Evolutionary conservation across 2,888 invertebrate genomes (phyloP).

Genomic region (Drosophila robusta): DNA sequence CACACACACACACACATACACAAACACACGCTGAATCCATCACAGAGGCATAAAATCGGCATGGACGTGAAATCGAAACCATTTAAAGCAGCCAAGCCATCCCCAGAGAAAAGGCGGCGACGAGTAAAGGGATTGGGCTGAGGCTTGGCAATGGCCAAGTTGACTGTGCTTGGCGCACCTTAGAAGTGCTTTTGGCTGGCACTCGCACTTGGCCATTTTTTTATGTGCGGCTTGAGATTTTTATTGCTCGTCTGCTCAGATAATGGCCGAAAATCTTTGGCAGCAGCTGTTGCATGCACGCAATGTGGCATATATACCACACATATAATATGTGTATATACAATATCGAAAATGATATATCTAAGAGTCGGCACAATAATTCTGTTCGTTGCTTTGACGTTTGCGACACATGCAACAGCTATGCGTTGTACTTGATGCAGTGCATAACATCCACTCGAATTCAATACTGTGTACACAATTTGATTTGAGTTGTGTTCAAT

Average conservation of each 20-base stretch:
- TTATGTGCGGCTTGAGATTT: slow-evolving; percentile 58
- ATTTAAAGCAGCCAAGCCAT: slow-evolving; percentile 58
- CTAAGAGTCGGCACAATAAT: not conserved
- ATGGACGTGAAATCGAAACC: slow-evolving; percentile 66
- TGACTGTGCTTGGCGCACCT: slow-evolving; percentile 36
- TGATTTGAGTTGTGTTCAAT: slow-evolving; percentile 27
- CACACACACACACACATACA: slow-evolving; percentile 17
- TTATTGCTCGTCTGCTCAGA: slow-evolving; percentile 42
- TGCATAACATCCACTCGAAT: slow-evolving; percentile 43
- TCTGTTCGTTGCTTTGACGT: slow-evolving; percentile 1
- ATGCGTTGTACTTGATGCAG: slow-evolving; percentile 23
- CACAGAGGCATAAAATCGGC: slow-evolving; percentile 60
- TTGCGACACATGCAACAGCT: slow-evolving; percentile 39
- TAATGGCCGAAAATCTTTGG: slow-evolving; percentile 42
- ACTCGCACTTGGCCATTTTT: slow-evolving; percentile 29
- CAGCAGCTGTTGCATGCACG: slow-evolving; percentile 49
- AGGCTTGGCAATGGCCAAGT: slow-evolving; percentile 7
- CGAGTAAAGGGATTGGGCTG: not conserved
- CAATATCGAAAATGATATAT: not conserved
- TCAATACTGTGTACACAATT: slow-evolving; percentile 15
- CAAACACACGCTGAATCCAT: slow-evolving; percentile 53
- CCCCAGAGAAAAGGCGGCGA: slow-evolving; percentile 32
- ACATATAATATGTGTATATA: slow-evolving; percentile 1
- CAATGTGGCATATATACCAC: not conserved
- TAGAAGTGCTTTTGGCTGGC: slow-evolving; percentile 20